Evolutionary conservation across 2,797 vertebrate species (phyloP).

Genomic region (Clamator glandarius): DNA sequence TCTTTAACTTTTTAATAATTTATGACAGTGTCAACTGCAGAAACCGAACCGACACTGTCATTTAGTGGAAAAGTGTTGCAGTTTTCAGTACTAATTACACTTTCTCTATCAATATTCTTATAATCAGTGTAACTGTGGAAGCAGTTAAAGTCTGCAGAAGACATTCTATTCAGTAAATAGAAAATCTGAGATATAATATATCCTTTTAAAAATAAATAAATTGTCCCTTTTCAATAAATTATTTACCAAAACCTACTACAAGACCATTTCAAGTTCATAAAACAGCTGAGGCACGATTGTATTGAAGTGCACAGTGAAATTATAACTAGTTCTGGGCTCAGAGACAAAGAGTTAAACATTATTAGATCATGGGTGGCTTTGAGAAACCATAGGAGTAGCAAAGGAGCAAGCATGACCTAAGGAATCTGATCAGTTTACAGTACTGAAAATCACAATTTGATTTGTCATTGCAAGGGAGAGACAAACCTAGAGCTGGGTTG

Average conservation of each 20-base stretch:
- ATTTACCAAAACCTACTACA: background rate
- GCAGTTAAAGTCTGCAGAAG: background rate
- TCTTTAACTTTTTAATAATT: background rate
- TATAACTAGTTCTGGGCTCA: background rate
- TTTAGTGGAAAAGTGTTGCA: background rate
- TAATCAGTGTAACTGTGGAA: background rate
- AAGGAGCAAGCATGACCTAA: background rate
- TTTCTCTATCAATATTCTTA: background rate
- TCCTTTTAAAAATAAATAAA: background rate
- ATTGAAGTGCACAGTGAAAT: background rate
- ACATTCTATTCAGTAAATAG: background rate
- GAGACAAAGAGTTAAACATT: background rate
- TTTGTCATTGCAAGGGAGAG: background rate
- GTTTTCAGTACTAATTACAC: background rate
- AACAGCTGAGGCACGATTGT: background rate
- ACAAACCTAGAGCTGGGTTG: background rate
- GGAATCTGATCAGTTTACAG: background rate
- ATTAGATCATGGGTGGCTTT: background rate
- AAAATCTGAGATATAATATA: background rate
- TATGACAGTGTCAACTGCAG: background rate
- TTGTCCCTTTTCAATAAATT: background rate
- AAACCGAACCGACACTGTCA: background rate
- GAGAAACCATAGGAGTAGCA: background rate
- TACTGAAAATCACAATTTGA: background rate
- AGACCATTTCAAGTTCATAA: background rate